Percentiles rank a stretch among this genome's conserved stretches.
phyloP scores from a whole-genome alignment of 2,888 invertebrate genomes.

The Cosmopolites sordidus region DNA sequence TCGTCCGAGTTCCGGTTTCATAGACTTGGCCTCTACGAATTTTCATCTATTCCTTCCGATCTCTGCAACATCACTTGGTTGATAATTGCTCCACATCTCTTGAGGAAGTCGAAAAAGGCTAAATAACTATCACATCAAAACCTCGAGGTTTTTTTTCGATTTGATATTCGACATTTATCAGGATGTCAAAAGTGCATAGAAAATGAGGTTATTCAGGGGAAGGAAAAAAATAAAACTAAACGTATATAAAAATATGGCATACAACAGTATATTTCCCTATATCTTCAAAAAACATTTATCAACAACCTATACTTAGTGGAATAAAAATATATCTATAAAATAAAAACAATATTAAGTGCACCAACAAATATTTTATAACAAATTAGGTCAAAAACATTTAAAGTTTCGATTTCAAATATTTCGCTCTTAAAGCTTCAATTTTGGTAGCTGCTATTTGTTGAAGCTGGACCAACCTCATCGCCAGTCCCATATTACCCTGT shows the following conservation, averaged over 20 bases:
- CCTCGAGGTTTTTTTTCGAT: too few relatives aligned
- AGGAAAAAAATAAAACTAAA: too few relatives aligned
- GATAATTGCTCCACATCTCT: too few relatives aligned
- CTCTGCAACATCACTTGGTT: too few relatives aligned
- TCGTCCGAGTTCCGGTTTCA: too few relatives aligned
- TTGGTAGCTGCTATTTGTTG: constrained; percentile 70
- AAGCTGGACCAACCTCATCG: constrained; percentile 87
- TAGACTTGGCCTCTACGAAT: too few relatives aligned
- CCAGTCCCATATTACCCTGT: constrained; percentile 94
- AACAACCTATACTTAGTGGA: not conserved
- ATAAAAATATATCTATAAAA: not conserved
- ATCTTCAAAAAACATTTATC: not conserved
- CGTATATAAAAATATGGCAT: not conserved
- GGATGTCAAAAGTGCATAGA: too few relatives aligned
- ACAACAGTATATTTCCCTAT: not conserved
- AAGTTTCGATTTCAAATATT: constrained; percentile 49
- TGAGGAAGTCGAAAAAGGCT: too few relatives aligned
- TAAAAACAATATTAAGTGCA: constrained; percentile 4
- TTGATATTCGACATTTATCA: too few relatives aligned
- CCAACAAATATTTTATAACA: constrained; percentile 3
- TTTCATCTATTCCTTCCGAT: too few relatives aligned
- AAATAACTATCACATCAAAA: too few relatives aligned
- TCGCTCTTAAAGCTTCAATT: constrained; percentile 70
- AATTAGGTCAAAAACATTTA: constrained; percentile 44
- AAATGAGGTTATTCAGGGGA: too few relatives aligned